A percentile compares a stretch with the other conserved stretches of the same genome.
Conservation (phyloP, 35 echinoderm and acorn worm species). For the Antedon bifida region DNA sequence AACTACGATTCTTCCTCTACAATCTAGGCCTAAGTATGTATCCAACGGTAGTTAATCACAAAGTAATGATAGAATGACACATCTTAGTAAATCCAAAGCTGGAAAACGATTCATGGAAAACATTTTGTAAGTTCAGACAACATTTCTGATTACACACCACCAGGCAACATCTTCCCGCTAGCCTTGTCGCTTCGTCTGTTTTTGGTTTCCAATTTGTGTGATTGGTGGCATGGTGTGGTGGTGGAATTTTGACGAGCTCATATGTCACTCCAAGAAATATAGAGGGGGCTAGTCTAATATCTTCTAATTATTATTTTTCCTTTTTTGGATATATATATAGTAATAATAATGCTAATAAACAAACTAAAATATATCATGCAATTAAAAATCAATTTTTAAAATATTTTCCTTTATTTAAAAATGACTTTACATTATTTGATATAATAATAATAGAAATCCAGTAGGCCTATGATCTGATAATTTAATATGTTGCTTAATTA, state of each 20-base stretch:
- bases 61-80: background rate
- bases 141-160: background rate
- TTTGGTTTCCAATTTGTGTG: too few species aligned
- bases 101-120: background rate
- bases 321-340: too few species aligned
- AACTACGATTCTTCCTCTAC: background rate
- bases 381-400: too few species aligned
- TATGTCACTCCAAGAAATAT: background rate
- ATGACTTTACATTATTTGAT: too few species aligned
- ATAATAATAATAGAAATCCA: too few species aligned
- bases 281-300: background rate
- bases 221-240: background rate
- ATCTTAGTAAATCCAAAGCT: background rate
- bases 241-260: background rate
- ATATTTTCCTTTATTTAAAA: too few species aligned
- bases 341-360: too few species aligned
- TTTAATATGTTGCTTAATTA: too few species aligned
- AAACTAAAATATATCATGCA: too few species aligned
- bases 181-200: background rate
- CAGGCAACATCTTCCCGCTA: background rate
- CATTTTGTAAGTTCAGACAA: background rate
- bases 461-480: too few species aligned
- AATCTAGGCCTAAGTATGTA: background rate
- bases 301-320: too few species aligned
- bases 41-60: background rate